Conservation (phyloP, 1,140 invertebrate species). For the Diuraphis noxia region DNA sequence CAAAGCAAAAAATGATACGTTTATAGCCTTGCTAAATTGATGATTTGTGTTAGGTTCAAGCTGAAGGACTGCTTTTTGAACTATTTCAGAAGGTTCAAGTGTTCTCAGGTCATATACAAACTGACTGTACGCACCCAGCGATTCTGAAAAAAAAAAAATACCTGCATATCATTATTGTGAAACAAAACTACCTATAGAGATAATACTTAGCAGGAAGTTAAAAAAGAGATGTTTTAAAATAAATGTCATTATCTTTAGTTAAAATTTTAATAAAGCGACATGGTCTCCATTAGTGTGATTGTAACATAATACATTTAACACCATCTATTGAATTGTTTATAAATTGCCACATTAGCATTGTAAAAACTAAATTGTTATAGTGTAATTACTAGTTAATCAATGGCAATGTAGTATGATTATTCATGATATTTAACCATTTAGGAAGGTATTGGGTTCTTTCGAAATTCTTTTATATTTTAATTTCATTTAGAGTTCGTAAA, state of each 20-base stretch:
- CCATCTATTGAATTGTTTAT: not conserved
- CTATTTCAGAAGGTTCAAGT: constrained; percentile 5
- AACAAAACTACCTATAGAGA: not conserved
- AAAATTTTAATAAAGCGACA: not conserved
- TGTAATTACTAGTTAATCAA: not conserved
- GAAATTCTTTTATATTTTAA: not conserved
- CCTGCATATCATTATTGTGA: not conserved
- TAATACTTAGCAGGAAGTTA: not conserved
- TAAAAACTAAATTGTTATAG: not conserved
- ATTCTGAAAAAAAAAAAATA: constrained; percentile 35
- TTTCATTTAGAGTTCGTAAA: not conserved
- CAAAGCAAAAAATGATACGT: constrained; percentile 30
- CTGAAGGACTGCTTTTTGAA: constrained; percentile 38
- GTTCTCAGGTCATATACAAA: constrained; percentile 16
- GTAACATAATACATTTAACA: not conserved
- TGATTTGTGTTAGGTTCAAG: not conserved
- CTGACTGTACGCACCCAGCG: not conserved
- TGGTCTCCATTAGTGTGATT: not conserved
- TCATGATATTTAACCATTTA: not conserved
- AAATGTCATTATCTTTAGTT: not conserved
- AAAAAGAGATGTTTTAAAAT: not conserved
- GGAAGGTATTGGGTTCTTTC: not conserved
- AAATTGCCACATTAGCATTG: not conserved
- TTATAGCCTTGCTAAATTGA: not conserved
- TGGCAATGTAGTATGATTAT: not conserved